These are phyloP conservation scores for Bactericera cockerelli DNA, from an alignment of 1,140 invertebrate genomes.

Conservation along the genomic window DNA sequence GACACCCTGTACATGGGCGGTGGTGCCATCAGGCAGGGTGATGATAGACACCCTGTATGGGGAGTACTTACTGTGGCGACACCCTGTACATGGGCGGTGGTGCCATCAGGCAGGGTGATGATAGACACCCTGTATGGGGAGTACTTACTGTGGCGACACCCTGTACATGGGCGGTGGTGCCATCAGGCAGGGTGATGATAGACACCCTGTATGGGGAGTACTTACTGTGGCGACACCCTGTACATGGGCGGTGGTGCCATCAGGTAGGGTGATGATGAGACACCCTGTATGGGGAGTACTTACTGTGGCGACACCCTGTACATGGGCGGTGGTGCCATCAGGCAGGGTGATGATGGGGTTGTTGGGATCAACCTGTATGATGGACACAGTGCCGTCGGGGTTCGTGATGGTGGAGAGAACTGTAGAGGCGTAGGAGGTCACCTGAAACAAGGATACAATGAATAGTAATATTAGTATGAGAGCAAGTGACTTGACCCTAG, in stretches of 20 bases:
- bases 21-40: slow-evolving; percentile 87
- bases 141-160: slow-evolving; percentile 65
- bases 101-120: slow-evolving; percentile 80
- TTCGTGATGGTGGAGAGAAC: slow-evolving; percentile 92
- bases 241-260: slow-evolving; percentile 38
- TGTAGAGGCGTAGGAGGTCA: slow-evolving; percentile 69
- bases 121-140: too few species aligned
- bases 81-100: slow-evolving; percentile 13
- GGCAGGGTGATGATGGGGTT: slow-evolving; percentile 88
- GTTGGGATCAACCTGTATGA: slow-evolving; percentile 90
- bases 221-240: slow-evolving; percentile 12
- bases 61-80: slow-evolving; percentile 10
- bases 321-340: slow-evolving; percentile 89
- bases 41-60: slow-evolving; percentile 45
- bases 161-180: slow-evolving; percentile 86
- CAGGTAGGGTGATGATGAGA: slow-evolving; percentile 83
- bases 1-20: slow-evolving; percentile 81
- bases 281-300: too few species aligned
- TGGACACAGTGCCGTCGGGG: slow-evolving; percentile 87
- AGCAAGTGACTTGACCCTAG: too few species aligned
- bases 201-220: slow-evolving; percentile 24
- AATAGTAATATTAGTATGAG: too few species aligned
- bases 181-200: slow-evolving; percentile 87
- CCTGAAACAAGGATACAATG: too few species aligned
- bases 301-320: slow-evolving; percentile 75